Base-by-base conservation (phyloP, 2,113 vertebrate species). In the Rhinolophus sinicus region DNA sequence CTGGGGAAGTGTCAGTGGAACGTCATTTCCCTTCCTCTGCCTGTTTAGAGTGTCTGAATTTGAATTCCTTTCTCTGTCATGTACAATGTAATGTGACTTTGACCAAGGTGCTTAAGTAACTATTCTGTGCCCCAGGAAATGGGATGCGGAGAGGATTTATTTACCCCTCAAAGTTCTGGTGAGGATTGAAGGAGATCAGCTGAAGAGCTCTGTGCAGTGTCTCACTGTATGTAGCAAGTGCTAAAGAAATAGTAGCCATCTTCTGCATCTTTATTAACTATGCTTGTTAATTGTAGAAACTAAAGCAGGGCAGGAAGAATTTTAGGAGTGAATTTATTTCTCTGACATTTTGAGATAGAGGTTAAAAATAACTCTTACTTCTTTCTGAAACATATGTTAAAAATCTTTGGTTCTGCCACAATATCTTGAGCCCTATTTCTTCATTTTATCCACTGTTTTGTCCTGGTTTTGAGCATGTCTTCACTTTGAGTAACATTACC, bases 261-360 rank as follows among this genome's bases (percentile, higher is more conserved):
- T 47, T 38, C 24, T 28, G 19, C 11, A 9, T 33, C 22, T 72
- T 60, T 40, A 16, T 65, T 50, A 60, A n/a, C 76, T n/a, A 30
- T 58, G 19, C 95, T 65, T 84, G 54, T 75, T 84, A 69, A 69
- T 85, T 80, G 87, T 82, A 72, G 73, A 47, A 35, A 81, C 44
- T 38, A 38, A 65, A 81, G n/a, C 18, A 38, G 9, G 15, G 3
- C 21, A 24, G 22, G n/a, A 92, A 22, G 38, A 88, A 72, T 78
- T 81, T 76, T 35, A 72, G 47, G 58, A 88, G 78, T 69, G 16
- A 52, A 82, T 78, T 60, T 72, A 18, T 70, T 91, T 94, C 67
- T 69, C 70, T 87, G 80, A 88, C 54, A 35, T 69, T 44, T 40
- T 72, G 67, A 82, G 35, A 76, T 84, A 22, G 47, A 95, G 76